Base-by-base conservation (phyloP, 64 coral and sea anemone genomes). In the Stylophora pistillata region DNA sequence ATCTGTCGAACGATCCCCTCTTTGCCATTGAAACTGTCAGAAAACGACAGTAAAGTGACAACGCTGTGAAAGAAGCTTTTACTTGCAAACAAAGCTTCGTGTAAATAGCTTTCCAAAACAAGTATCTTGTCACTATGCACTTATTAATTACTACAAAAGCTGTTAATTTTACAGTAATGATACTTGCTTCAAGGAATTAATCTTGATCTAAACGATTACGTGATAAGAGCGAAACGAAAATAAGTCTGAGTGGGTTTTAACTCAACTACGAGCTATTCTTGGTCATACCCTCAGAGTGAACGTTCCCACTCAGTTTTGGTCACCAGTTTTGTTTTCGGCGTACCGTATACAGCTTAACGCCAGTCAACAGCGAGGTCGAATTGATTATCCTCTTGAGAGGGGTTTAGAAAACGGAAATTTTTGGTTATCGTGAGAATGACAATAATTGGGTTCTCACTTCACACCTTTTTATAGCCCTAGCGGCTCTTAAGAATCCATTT, bases 401-500 rank as follows among this genome's bases (percentile, higher is more conserved):
- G 57, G 89, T 90, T 90, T 90, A 90, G 58, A 17, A 65, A 82
- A 77, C 86, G 73, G 73, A 88, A 66, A 77, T 88, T 88, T 59
- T 88, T 77, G 73, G 70, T 81, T 81, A 65, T 73, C 79, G 87
- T 88, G 88, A 82, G 64, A 75, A 83, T 83, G 71, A 75, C 58
- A 68, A 91, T 83, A 85, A 88, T 72, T 90, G 76, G 73, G 89
- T 88, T 91, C 56, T 82, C 89, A 88, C 85, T 71, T 91, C 54
- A 58, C 63, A 76, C 86, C 79, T 79, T 95, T 84, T 82, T 85
- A 95, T 85, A 89, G 86, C 41, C 60, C 62, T 92, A 92, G 90
- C 77, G 79, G 74, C 88, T 92, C 83, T 95, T 73, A 78, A 95
- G 77, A 91, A 83, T 74, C 72, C 59, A 29, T 92, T 71, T 95